Base-by-base conservation (phyloP, 2,888 invertebrate species). In the Drosophila stalkeri region DNA sequence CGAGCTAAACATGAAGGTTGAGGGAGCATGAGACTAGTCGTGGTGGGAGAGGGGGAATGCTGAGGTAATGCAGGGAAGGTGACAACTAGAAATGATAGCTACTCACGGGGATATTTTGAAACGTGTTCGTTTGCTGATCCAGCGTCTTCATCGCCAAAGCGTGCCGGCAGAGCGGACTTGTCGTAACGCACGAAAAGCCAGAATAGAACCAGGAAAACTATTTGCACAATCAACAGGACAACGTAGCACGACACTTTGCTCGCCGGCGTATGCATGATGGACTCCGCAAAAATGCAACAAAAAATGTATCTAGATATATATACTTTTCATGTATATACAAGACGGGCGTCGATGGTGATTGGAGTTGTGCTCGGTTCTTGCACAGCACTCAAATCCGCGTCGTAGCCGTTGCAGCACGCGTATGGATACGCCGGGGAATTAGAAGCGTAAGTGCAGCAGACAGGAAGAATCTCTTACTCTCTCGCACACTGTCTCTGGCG, bases 111-210 rank as follows among this genome's bases (percentile, higher is more conserved):
- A 91, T 93, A 93, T 89, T 92, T 92, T 63, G 92, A 91, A 87
- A 91, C 92, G 91, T 92, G 92, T 91, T 90, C 83, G 80, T 82
- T 85, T 80, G 88, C 90, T 91, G 91, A 89, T 91, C 89, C 91
- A 75, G 75, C 80, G 89, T 83, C 92, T 92, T 90, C 86, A 66
- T 71, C 46, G 47, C 9, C 70, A 70, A 77, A 70, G 39, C 86
- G 72, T 49, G 69, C 78, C 64, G 93, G 93, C 64, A 91, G 71
- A 49, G 91, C 90, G 79, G 86, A 91, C 76, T 93, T 91, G 75
- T 93, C 92, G 88, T 94, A 94, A 85, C 94, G 93, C 91, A 94
- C 93, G 91, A 93, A 91, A 86, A 93, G 82, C 87, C 94, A 94
- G 92, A 94, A 94, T 83, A 94, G 88, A 77, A 93, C 92, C 79